Evolutionary conservation across 2,888 invertebrate species (phyloP), one percentile per base, ranked within the genome.

Genomic region (Synanthedon andrenaeformis): DNA sequence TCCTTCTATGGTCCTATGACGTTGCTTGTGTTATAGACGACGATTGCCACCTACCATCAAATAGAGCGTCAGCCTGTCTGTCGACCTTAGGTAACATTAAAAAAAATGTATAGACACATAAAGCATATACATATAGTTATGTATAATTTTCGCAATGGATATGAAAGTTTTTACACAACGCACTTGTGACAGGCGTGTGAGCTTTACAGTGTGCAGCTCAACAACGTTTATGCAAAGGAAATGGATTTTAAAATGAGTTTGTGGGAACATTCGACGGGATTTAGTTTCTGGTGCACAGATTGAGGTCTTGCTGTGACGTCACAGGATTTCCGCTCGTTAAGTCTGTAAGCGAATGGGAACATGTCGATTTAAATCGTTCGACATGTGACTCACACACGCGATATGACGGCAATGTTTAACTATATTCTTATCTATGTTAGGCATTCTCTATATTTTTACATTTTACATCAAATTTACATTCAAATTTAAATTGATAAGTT

Each of bases 191-290:
- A 13, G 14, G 3, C 45, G 45, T 14, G 45, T 1, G 0, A 4
- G 45, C 14, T 45, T 45, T 45, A 35, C 3, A 3, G 13, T 45
- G n/a, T 35, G 35, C 45, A 19, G 49, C 49, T 49, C 49, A 14
- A 35, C 35, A 57, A 58, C 58, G 62, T 58, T 64, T 62, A 64
- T 60, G 60, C 61, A 62, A 65, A 62, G 62, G 65, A 60, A 70
- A 72, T 70, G 66, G 63, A 67, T 70, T 70, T 67, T 65, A 63
- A 68, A 72, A 68, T 67, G 68, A 66, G 64, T 63, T 68, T 63
- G 57, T 55, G 60, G 61, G 59, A 64, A 62, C 62, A 62, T 61
- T 62, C 55, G 52, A 55, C n/a, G 51, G 54, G 53, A 55, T 57
- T 54, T 52, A 51, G 51, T 57, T 55, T 49, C 45, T 45, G 45